These are phyloP conservation scores for Cyanoramphus novaezelandiae DNA, from an alignment of 2,113 vertebrate species.

Conservation along the genomic window DNA sequence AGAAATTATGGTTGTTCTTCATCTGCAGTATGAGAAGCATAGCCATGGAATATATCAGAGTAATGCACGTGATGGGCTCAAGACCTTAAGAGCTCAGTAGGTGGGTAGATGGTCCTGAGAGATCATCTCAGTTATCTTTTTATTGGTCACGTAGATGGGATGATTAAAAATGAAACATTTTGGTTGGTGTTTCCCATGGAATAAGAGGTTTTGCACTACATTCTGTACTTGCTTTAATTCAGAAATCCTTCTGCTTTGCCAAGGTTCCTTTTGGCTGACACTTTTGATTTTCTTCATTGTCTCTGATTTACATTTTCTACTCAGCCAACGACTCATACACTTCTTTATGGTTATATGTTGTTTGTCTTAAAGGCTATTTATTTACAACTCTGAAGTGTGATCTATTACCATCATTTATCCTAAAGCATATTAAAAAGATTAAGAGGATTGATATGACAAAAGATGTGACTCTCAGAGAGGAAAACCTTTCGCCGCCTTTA, in stretches of 20 bases:
- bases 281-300: neutral
- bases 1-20: neutral
- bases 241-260: neutral
- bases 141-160: neutral
- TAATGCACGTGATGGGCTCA: neutral
- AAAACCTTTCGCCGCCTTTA: neutral
- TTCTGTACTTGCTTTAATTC: neutral
- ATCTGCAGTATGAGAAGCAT: neutral
- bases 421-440: neutral
- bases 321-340: neutral
- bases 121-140: neutral
- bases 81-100: neutral
- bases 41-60: neutral
- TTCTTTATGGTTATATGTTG: neutral
- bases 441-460: neutral
- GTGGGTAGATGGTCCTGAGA: too few relatives aligned
- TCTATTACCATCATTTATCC: neutral
- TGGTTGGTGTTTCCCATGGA: neutral
- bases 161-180: neutral
- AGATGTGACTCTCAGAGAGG: neutral
- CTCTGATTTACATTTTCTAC: neutral
- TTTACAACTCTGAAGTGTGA: neutral
- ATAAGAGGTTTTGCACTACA: fast-evolving
- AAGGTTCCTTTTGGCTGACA: neutral
- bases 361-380: neutral